A percentile compares a stretch with the other conserved stretches of the same genome.
phyloP scores from a whole-genome alignment of 2,888 invertebrate species.

The Hydriomena furcata region DNA sequence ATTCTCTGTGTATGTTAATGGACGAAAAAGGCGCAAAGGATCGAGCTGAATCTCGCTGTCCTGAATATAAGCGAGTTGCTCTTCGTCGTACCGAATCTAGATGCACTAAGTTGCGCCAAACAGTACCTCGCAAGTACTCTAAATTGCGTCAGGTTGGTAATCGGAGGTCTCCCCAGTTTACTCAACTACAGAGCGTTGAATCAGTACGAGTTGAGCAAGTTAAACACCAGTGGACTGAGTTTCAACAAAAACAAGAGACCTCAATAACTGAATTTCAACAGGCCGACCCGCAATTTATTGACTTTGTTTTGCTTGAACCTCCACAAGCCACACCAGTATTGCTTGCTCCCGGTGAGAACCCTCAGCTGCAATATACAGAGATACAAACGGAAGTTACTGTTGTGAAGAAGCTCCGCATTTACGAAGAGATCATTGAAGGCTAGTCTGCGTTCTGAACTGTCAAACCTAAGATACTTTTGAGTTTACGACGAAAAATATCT shows the following conservation, averaged over 20 bases:
- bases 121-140: background rate
- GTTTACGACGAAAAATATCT: too few relatives aligned
- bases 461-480: background rate
- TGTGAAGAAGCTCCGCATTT: conserved; percentile 9
- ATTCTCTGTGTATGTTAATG: background rate
- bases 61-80: background rate
- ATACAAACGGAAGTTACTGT: conserved; percentile 15
- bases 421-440: conserved; percentile 14
- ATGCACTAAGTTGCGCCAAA: background rate
- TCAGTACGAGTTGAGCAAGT: conserved; percentile 3
- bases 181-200: conserved; percentile 8
- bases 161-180: conserved; percentile 2
- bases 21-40: conserved; percentile 8
- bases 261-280: background rate
- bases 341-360: conserved; percentile 8
- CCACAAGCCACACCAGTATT: conserved; percentile 5
- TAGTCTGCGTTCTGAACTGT: background rate
- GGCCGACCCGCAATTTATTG: conserved; percentile 7
- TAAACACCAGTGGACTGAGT: conserved; percentile 4
- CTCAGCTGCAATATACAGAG: conserved; percentile 9
- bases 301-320: conserved; percentile 6
- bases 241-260: conserved; percentile 8
- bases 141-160: conserved; percentile 5
- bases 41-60: conserved; percentile 1
- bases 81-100: background rate